Percentiles rank a stretch among this genome's conserved stretches.
Conservation (phyloP, 2,797 vertebrate genomes). For the Gephyroberyx darwinii region DNA sequence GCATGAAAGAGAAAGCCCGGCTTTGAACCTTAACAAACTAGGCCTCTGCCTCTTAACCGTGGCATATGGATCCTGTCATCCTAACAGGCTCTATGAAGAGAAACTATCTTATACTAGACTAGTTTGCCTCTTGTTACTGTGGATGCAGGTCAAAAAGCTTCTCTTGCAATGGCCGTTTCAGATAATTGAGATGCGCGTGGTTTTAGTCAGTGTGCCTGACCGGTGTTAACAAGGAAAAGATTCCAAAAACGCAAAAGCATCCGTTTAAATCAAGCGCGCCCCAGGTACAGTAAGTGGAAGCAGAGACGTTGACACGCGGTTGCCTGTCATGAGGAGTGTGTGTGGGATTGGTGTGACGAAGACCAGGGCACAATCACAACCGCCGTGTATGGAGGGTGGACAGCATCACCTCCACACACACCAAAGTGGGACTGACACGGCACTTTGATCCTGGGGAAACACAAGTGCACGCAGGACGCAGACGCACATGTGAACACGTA, state of each 20-base stretch:
- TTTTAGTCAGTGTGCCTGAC: constrained; percentile 10
- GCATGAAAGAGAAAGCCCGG: constrained; percentile 46
- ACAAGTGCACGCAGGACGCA: constrained; percentile 31
- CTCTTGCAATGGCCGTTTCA: neutral
- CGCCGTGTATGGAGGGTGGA: constrained; percentile 43
- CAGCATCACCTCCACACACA: constrained; percentile 57
- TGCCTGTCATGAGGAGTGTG: constrained; percentile 52
- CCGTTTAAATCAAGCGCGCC: constrained; percentile 34
- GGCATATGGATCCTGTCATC: constrained; percentile 32
- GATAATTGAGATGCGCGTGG: constrained; percentile 16
- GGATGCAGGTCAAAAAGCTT: constrained; percentile 33
- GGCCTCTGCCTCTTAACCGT: constrained; percentile 17
- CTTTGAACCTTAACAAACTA: constrained; percentile 57
- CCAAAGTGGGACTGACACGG: constrained; percentile 65
- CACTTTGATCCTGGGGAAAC: constrained; percentile 56
- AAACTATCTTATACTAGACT: neutral
- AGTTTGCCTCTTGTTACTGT: neutral
- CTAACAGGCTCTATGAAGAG: constrained; percentile 8
- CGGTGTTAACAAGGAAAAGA: constrained; percentile 4
- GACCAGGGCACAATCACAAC: constrained; percentile 57
- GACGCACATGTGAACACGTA: constrained; percentile 22
- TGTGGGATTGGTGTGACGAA: constrained; percentile 47
- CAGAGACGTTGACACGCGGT: constrained; percentile 38
- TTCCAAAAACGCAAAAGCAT: constrained; percentile 35
- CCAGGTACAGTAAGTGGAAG: constrained; percentile 52